Conservation (phyloP, 2,113 vertebrate genomes). For the Tapirus terrestris region DNA sequence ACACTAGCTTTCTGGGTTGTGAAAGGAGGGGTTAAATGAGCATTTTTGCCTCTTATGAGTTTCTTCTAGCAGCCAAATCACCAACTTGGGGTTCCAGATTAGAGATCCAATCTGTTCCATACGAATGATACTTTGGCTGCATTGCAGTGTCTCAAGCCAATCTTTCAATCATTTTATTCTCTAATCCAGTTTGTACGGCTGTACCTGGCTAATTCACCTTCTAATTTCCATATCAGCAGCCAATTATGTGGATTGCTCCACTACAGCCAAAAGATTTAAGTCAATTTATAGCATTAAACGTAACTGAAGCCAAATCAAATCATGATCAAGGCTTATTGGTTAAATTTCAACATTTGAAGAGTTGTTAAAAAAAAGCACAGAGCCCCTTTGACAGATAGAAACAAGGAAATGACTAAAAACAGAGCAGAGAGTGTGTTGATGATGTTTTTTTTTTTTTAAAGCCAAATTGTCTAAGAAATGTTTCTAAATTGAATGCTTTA, state of each 20-base stretch:
- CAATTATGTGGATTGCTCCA: constrained; percentile 55
- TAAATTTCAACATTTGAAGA: constrained; percentile 60
- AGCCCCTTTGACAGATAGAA: constrained; percentile 55
- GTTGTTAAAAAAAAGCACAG: constrained; percentile 15
- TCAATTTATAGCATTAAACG: constrained; percentile 63
- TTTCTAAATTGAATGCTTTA: constrained; percentile 69
- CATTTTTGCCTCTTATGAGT: constrained; percentile 33
- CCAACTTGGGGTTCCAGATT: constrained; percentile 34
- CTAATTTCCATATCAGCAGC: constrained; percentile 65
- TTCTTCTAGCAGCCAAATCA: constrained; percentile 55
- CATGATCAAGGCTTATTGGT: constrained; percentile 22
- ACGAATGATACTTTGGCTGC: constrained; percentile 47
- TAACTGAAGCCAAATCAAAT: constrained; percentile 59
- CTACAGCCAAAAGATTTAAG: constrained; percentile 65
- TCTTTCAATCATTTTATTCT: constrained; percentile 62
- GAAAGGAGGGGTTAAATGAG: constrained; percentile 50
- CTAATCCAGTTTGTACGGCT: constrained; percentile 43
- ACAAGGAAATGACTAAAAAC: constrained; percentile 61
- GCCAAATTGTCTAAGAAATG: constrained; percentile 53
- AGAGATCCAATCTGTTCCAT: constrained; percentile 19
- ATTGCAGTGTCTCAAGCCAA: constrained; percentile 47
- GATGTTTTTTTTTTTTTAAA: not conserved
- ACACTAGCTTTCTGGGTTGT: not conserved
- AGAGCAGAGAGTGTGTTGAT: constrained; percentile 38
- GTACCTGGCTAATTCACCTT: constrained; percentile 71